Evolutionary conservation across 2,888 invertebrate genomes (phyloP).

Genomic region (Eupithecia vulgata): DNA sequence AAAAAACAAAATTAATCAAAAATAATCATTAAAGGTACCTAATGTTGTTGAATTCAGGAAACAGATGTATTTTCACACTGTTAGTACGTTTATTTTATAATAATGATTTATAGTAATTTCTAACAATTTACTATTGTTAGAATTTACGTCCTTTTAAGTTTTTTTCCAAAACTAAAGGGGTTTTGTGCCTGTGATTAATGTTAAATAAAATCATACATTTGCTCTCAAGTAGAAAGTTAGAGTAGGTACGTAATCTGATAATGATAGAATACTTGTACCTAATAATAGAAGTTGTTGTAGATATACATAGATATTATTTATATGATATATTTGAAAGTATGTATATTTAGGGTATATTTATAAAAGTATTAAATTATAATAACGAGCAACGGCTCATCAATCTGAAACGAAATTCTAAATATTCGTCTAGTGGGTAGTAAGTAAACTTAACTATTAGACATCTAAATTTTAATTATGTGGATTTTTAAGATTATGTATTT

Average conservation of each 20-base stretch:
- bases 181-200: not conserved
- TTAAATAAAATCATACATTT: not conserved
- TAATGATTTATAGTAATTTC: not conserved
- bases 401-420: slow-evolving; percentile 82
- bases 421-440: slow-evolving; percentile 67
- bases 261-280: not conserved
- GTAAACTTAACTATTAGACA: slow-evolving; percentile 27
- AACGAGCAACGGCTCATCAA: slow-evolving; percentile 64
- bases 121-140: not conserved
- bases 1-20: not conserved
- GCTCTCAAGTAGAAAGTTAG: slow-evolving; percentile 7
- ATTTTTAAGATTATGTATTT: not conserved
- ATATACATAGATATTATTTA: not conserved
- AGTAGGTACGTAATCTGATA: not conserved
- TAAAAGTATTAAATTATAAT: slow-evolving; percentile 39
- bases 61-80: not conserved
- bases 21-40: not conserved
- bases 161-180: not conserved
- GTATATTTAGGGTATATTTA: slow-evolving; percentile 50
- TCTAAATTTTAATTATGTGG: not conserved
- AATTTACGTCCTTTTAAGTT: not conserved
- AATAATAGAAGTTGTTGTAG: not conserved
- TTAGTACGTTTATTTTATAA: too few species aligned
- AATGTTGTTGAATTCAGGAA: too few species aligned
- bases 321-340: not conserved